Evolutionary conservation across 2,797 vertebrate genomes (phyloP), one percentile per base, ranked within the genome.

Genomic region (Pitangus sulphuratus): DNA sequence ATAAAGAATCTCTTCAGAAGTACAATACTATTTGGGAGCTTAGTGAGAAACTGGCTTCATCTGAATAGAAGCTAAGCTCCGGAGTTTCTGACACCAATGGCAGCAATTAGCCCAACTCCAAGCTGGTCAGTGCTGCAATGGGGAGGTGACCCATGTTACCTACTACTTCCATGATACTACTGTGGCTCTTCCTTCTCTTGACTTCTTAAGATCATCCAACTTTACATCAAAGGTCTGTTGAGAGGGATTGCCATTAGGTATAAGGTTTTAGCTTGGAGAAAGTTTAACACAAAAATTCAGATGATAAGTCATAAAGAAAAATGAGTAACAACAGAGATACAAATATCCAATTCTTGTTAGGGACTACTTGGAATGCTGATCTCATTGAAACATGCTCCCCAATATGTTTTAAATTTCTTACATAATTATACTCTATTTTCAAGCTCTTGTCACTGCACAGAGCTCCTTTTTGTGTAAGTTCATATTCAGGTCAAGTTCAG

Each of bases 351-450:
- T 69, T 90, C 57, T 81, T 91, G 5, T 60, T 70, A 86, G 47
- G n/a, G 60, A 74, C 26, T 79, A 53, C 39, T 92, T 66, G 47
- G 47, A 94, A 95, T 53, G 54, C 54, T 74, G 70, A 92, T 56
- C 51, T 90, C 77, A 87, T 20, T 84, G 44, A 79, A 93, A 91
- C 15, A 89, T 39, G 53, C 62, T 81, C 54, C 77, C 68, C 56
- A 91, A 88, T 68, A 94, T 94, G 84, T 95, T 95, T 97, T 93
- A 82, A 71, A 80, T 95, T 90, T 97, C 95, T 97, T 96, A 94
- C 10, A 42, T 90, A 97, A 96, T 91, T 44, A 25, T 58, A 86
- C 24, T 85, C 86, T 93, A 8, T 66, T 96, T 96, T 94, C 76
- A 89, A 89, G 66, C 76, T 95, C 58, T 93, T 79, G 60, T 72